phyloP scores from a whole-genome alignment of 2,888 invertebrate genomes.

The Stenoptilia bipunctidactyla region DNA sequence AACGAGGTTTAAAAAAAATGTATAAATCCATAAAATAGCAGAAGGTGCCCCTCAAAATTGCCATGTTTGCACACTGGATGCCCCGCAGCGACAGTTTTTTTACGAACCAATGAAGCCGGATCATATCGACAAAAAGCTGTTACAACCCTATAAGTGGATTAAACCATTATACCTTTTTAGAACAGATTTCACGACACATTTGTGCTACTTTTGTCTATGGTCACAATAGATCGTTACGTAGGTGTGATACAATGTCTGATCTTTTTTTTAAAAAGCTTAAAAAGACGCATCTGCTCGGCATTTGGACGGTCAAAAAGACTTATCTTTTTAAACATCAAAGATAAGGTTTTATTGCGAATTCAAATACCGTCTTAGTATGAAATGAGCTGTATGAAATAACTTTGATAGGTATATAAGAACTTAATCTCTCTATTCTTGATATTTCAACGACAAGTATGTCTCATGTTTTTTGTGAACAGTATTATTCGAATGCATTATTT shows the following conservation, averaged over 20 bases:
- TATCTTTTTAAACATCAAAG: conserved; percentile 25
- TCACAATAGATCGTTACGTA: conserved; percentile 55
- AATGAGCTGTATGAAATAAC: conserved; percentile 11
- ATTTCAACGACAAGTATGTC: too few species aligned
- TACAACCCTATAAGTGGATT: conserved; percentile 69
- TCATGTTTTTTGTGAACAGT: too few species aligned
- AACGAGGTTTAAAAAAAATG: too few species aligned
- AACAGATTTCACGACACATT: conserved; percentile 65
- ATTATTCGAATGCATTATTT: too few species aligned
- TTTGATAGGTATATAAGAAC: conserved; percentile 2
- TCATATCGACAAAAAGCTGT: conserved; percentile 54
- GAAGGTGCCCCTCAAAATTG: conserved; percentile 19
- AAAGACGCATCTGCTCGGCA: conserved; percentile 49
- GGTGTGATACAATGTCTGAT: conserved; percentile 42
- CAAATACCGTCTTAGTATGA: neutral
- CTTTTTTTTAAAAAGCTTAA: conserved; percentile 33
- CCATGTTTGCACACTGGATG: conserved; percentile 52
- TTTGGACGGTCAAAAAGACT: conserved; percentile 24
- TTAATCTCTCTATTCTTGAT: conserved; percentile 1
- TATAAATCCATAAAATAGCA: neutral
- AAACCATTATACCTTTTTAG: conserved; percentile 30
- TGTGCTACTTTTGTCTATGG: conserved; percentile 46
- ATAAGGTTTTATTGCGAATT: conserved; percentile 9
- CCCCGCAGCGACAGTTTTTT: conserved; percentile 59
- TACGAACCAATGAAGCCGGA: conserved; percentile 53